Evolutionary conservation across 2,113 vertebrate species (phyloP), one percentile per base, ranked within the genome.

Genomic region (Catharus minimus): DNA sequence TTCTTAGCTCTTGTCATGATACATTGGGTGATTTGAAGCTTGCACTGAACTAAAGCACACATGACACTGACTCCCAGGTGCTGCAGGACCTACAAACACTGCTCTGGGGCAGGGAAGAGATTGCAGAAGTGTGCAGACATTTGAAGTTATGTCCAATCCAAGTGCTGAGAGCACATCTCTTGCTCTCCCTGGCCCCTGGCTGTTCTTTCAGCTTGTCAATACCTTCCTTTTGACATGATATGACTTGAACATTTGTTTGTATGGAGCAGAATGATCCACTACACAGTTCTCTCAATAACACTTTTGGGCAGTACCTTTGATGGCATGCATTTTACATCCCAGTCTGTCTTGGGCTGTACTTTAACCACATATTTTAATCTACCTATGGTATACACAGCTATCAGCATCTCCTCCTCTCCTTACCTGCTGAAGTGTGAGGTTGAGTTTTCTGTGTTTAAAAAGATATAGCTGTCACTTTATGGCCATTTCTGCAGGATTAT

Each of bases 111-210:
- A 73, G 22, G 15, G 19, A 22, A 80, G 30, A 47, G 14, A 44
- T 16, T 81, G 41, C 23, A 83, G 49, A 64, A 91, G 22, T 10
- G 44, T 49, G 56, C 60, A 77, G 72, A 74, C 78, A 44, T 64
- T 50, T 74, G 50, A 85, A 74, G 56, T 50, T 94, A 66, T 85
- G 91, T 79, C 66, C 57, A 87, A 38, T 68, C 27, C 53, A 65
- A 78, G 53, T 72, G 66, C 84, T 86, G 66, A 81, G 53, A 79
- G 28, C 36, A 57, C 36, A 66, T 71, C 38, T 86, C 52, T 92
- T 0, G 0, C 22, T 82, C 41, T 60, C 4, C 24, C 17, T 72
- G 53, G 49, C 49, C 57, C 33, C 17, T 3, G 4, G 74, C 77
- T 67, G 11, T 26, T 39, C 53, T 65, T 90, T 64, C 44, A 68